phyloP scores from a whole-genome alignment of 2,113 vertebrate genomes.

The Thermophis baileyi region DNA sequence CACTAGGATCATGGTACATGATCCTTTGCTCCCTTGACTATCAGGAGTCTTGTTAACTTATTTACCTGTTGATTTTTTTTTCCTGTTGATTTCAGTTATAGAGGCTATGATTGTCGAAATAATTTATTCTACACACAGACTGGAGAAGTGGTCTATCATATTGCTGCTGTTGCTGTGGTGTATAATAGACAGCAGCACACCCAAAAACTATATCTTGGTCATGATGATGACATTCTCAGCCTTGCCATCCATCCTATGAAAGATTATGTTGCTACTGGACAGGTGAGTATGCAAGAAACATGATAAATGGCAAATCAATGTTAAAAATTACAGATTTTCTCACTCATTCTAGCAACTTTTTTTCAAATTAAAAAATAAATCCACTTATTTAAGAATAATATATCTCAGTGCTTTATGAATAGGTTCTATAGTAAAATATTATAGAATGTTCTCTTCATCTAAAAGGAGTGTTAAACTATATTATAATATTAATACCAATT shows the following conservation, averaged over 20 bases:
- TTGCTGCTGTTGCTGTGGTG: conserved; percentile 87
- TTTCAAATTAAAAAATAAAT: neutral
- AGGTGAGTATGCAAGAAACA: conserved; percentile 68
- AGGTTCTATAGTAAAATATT: neutral
- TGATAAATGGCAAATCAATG: neutral
- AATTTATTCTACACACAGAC: conserved; percentile 93
- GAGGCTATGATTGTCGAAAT: conserved; percentile 94
- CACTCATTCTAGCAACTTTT: neutral
- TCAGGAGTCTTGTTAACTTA: neutral
- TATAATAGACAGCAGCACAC: conserved; percentile 88
- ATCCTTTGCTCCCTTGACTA: neutral
- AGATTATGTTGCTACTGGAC: conserved; percentile 89
- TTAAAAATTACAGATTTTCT: neutral
- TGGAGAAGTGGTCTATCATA: conserved; percentile 92
- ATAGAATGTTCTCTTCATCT: neutral
- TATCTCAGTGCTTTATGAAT: neutral
- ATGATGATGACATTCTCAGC: conserved; percentile 93
- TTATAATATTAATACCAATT: neutral
- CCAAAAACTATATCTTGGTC: conserved; percentile 92
- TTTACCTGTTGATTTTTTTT: neutral
- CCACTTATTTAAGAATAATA: neutral
- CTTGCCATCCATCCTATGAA: conserved; percentile 89
- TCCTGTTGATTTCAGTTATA: conserved; percentile 77
- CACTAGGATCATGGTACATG: neutral
- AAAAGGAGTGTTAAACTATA: neutral